Percentiles rank a stretch among this genome's conserved stretches.
Conservation (phyloP, 2,797 vertebrate species). For the Leptoclinus maculatus region DNA sequence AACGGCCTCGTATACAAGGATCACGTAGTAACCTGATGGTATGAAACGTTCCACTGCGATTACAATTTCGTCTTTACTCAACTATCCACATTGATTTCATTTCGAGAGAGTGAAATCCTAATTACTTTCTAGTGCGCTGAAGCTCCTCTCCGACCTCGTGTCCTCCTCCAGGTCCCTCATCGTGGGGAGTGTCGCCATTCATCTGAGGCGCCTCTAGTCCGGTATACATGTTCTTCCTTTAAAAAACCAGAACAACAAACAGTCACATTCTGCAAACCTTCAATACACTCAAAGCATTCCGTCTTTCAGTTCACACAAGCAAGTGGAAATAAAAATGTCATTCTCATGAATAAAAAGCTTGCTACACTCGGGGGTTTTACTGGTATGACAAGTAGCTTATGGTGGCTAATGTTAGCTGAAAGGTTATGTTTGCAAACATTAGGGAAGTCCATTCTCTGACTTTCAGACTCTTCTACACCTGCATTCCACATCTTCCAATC, state of each 20-base stretch:
- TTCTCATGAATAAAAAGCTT: too few species aligned
- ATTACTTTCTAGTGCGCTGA: constrained; percentile 89
- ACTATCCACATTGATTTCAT: background rate
- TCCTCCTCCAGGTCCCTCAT: constrained; percentile 87
- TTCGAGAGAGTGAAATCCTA: background rate
- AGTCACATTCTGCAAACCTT: background rate
- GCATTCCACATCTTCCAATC: background rate
- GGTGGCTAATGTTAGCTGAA: too few species aligned
- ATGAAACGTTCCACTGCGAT: background rate
- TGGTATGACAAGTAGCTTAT: too few species aligned
- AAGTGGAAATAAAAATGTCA: too few species aligned
- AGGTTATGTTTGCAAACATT: background rate
- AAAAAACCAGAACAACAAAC: constrained; percentile 4
- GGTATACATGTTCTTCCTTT: constrained; percentile 94
- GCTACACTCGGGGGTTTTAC: too few species aligned
- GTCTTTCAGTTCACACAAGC: background rate
- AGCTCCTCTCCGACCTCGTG: constrained; percentile 94
- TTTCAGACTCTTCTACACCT: background rate
- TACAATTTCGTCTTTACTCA: background rate
- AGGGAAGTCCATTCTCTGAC: too few species aligned
- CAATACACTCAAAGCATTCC: background rate
- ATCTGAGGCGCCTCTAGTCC: constrained; percentile 91
- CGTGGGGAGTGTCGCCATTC: constrained; percentile 92
- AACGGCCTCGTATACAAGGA: background rate
- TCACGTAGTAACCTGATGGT: too few species aligned